A percentile compares a stretch with the other conserved stretches of the same genome.
Conservation (phyloP, 2,888 invertebrate genomes). For the Helleia helle region DNA sequence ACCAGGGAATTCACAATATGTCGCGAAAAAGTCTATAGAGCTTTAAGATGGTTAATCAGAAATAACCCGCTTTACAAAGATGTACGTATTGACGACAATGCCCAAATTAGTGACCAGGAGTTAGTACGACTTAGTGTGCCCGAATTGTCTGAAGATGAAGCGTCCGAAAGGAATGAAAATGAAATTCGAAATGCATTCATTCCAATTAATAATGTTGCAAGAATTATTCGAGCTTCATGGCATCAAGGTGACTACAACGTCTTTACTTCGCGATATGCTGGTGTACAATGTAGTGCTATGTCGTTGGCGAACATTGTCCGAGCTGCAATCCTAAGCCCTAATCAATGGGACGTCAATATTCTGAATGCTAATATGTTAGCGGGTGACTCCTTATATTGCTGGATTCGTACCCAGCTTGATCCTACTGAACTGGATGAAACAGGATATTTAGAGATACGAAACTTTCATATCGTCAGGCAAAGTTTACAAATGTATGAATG, state of each 20-base stretch:
- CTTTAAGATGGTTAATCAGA: neutral
- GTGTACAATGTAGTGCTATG: constrained; percentile 13
- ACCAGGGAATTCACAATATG: constrained; percentile 11
- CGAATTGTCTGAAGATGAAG: constrained; percentile 12
- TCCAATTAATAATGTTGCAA: constrained; percentile 10
- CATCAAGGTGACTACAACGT: constrained; percentile 10
- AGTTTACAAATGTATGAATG: too few species aligned
- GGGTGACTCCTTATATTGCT: constrained; percentile 17
- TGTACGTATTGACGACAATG: constrained; percentile 10
- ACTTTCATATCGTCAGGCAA: too few species aligned
- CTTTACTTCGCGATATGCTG: constrained; percentile 10
- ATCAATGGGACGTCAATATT: constrained; percentile 12
- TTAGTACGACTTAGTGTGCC: constrained; percentile 8
- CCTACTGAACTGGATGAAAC: constrained; percentile 17
- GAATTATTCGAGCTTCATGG: constrained; percentile 9
- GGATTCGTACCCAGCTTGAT: constrained; percentile 14
- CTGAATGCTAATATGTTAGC: constrained; percentile 15
- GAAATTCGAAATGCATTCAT: constrained; percentile 14
- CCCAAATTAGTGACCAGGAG: constrained; percentile 14
- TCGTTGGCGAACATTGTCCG: constrained; percentile 9
- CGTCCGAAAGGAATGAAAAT: constrained; percentile 10
- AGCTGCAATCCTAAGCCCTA: constrained; percentile 11
- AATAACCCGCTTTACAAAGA: constrained; percentile 18
- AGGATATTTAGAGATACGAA: constrained; percentile 17
- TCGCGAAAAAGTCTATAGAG: neutral